A percentile compares a stretch with the other conserved stretches of the same genome.
Evolutionary conservation across 2,888 invertebrate genomes (phyloP).

Genomic region (Pardosa pseudoannulata): DNA sequence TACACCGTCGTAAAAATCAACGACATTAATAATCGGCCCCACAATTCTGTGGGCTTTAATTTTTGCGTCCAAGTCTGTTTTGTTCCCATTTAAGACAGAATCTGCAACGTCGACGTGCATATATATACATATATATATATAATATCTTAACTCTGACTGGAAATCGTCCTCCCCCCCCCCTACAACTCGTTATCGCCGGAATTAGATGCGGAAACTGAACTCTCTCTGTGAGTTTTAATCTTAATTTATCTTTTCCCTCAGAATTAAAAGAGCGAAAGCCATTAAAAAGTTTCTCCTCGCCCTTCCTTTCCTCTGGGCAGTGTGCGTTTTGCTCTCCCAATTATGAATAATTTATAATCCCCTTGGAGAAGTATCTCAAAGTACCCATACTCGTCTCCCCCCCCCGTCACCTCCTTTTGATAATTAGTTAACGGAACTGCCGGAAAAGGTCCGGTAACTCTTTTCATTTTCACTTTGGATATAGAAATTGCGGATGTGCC

Average conservation of each 20-base stretch:
- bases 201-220: constrained; percentile 40
- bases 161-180: no score
- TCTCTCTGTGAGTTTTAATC: constrained; percentile 26
- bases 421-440: constrained; percentile 30
- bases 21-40: no score
- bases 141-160: no score
- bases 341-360: constrained; percentile 61
- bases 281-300: constrained; percentile 62
- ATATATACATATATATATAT: no score
- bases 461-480: constrained; percentile 9
- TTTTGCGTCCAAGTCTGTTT: no score
- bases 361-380: constrained; percentile 29
- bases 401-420: no score
- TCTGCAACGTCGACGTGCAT: no score
- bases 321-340: neutral
- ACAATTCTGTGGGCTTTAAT: no score
- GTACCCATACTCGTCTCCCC: no score
- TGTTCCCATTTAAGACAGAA: no score
- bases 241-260: constrained; percentile 54
- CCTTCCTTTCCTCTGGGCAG: neutral
- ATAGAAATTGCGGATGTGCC: neutral
- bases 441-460: neutral
- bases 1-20: no score
- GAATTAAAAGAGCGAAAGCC: constrained; percentile 55
- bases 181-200: constrained; percentile 38